Base-by-base conservation (phyloP, 2,797 vertebrate species). In the Peromyscus aztecus region DNA sequence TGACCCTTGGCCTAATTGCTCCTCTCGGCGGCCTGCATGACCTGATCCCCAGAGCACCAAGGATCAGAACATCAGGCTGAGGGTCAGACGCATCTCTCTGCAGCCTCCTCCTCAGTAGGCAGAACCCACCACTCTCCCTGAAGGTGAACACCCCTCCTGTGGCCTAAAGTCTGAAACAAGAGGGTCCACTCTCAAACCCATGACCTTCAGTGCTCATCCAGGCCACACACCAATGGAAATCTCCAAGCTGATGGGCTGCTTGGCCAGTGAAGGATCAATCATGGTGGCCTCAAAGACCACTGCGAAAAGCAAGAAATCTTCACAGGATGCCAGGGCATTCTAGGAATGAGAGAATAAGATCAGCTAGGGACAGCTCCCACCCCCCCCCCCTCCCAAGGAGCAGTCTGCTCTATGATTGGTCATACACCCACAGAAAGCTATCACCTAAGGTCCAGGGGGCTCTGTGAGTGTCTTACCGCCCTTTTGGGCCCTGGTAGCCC, bases 201-300 rank as follows among this genome's bases (percentile, higher is more conserved):
- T 11, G 61, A 37, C 37, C 37, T 24, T 77, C 27, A 23, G 83
- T 24, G 46, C 57, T 89, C 3, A 3, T 37, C 52, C 37, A 40
- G 67, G 65, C 13, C 67, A 96, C 92, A 63, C 57, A 99, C 99
- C 99, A 92, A 99, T 99, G 78, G 99, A 99, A 78, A 99, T 98
- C 97, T 99, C 99, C 96, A 99, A 99, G 91, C 98, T 99, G 96
- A 99, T 91, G 5, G 98, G 98, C 96, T 98, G 99, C 46, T 97
- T 98, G 95, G 98, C 98, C 75, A 99, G 97, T 52, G 98, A 98
- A 0, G 98, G 98, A 92, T 99, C 99, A 73, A 99, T 99, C 99
- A 99, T 99, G 11, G 99, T 99, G 92, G 99, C 99, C 97, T 99
- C 99, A 97, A 99, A 99, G 91, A 99, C 98, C 83, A 99, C 99